Conservation (phyloP, 2,797 vertebrate genomes). For the Propithecus perrieri region DNA sequence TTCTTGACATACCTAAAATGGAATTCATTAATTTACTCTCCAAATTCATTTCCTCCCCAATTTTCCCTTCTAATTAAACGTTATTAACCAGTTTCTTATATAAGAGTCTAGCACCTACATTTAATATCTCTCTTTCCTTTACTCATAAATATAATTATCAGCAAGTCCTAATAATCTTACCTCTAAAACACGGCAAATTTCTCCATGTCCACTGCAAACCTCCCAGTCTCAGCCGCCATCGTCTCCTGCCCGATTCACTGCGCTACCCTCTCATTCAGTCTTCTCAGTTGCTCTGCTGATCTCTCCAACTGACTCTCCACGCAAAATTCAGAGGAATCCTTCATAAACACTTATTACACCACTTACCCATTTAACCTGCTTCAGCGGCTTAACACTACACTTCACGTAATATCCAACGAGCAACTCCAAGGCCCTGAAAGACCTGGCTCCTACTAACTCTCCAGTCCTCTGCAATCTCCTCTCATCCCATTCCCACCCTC, state of each 20-base stretch:
- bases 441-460: not conserved
- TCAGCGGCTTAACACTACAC: not conserved
- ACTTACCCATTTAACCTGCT: not conserved
- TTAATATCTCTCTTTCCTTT: not conserved
- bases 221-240: not conserved
- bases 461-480: not conserved
- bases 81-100: not conserved
- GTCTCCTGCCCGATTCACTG: not conserved
- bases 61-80: not conserved
- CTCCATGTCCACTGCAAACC: not conserved
- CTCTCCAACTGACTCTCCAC: not conserved
- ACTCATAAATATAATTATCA: not conserved
- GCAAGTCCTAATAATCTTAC: not conserved
- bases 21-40: not conserved
- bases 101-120: not conserved
- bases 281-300: not conserved
- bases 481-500: too few species aligned
- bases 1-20: not conserved
- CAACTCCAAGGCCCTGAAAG: not conserved
- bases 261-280: not conserved
- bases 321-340: not conserved
- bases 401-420: not conserved
- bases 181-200: not conserved
- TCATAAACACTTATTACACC: too few species aligned
- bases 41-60: not conserved